These are phyloP conservation scores for Gyps fulvus DNA, from an alignment of 2,113 vertebrate species.

Conservation along the genomic window DNA sequence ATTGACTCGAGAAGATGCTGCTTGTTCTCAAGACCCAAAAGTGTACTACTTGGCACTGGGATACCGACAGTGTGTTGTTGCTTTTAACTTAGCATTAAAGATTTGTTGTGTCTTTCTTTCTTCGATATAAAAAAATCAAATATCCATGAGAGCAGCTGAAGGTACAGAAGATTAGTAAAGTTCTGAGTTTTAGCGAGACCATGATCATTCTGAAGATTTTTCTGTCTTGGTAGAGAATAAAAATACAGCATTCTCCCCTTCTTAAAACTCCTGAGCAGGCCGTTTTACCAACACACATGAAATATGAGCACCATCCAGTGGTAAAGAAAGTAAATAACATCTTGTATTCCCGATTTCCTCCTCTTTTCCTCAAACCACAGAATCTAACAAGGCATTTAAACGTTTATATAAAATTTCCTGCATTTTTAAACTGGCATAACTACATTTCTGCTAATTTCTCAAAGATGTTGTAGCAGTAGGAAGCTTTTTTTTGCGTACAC, in stretches of 20 bases:
- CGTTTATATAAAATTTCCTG: neutral
- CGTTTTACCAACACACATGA: neutral
- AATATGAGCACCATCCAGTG: conserved; percentile 28
- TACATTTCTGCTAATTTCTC: neutral
- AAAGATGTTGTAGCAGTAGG: neutral
- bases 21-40: neutral
- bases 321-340: neutral
- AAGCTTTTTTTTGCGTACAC: neutral
- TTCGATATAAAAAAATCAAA: neutral
- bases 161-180: neutral
- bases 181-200: neutral
- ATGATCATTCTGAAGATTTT: neutral
- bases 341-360: fast-evolving
- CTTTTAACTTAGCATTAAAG: neutral
- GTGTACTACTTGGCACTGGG: neutral
- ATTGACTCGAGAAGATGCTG: neutral
- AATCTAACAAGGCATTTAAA: neutral
- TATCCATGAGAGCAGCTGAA: neutral
- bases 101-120: neutral
- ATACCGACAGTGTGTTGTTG: neutral
- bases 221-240: neutral
- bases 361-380: neutral
- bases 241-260: neutral
- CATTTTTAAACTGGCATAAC: neutral
- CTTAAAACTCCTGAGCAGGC: neutral